Base-by-base conservation (phyloP, 2,888 invertebrate species). In the Parnassius mnemosyne region DNA sequence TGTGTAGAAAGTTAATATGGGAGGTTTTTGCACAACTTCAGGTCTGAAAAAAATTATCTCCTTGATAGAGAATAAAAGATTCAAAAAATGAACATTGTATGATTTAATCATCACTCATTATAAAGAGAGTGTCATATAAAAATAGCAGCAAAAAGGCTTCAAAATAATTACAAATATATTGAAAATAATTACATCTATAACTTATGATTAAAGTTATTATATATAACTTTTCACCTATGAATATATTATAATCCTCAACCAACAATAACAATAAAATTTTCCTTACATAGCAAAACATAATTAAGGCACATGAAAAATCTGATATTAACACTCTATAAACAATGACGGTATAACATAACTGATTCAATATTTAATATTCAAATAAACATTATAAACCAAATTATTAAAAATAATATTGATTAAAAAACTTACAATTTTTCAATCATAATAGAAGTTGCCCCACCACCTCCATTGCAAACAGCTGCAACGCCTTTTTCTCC, bases 391-490 rank as follows among this genome's bases (percentile, higher is more conserved):
- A 53, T 16, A 12, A 5, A 20, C 25, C 13, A 20, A 47, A 46
- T 63, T 44, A 47, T 25, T 47, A 50, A 60, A 53, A 52, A 65
- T 63, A 9, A 63, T 56, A 44, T 60, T 50, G 53, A 54, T 43
- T 60, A 53, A 12, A 13, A 16, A 73, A 90, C 94, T 97, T 95
- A 98, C 94, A 99, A 92, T 94, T 96, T 97, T 86, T 99, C 97
- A 79, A 99, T 95, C 87, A 99, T 93, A 76, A 99, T 96, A 13
- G 99, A 97, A 52, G 98, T 98, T 0, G 99, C 99, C 56, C 98
- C 99, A 64, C 99, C 99, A 42, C 99, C 99, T 56, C 99, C 99
- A 80, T 99, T 99, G 88, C 99, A 99, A 79, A 99, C 99, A 9
- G 97, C 95, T 41, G 98, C 99, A 63, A 98, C 95, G 60, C 99